Evolutionary conservation across 2,797 vertebrate genomes (phyloP), one percentile per base, ranked within the genome.

Genomic region (Sparidentex hasta): DNA sequence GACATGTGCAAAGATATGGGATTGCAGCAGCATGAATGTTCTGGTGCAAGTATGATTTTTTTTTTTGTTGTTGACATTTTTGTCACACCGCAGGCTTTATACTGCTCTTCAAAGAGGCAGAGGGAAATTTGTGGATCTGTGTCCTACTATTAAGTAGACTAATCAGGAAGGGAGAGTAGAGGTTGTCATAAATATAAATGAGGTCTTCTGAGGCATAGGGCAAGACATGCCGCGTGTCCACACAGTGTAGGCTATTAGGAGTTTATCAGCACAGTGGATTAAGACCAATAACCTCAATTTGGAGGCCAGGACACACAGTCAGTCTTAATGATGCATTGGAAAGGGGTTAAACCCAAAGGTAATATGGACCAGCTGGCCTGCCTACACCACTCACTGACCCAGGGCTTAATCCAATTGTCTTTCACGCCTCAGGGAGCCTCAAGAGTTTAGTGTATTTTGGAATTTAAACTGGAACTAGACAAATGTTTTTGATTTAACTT

Each of bases 141-240:
- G 43, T 90, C 87, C 85, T 88, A 90, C 93, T 93, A 95, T 95
- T 94, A 94, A 95, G 90, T 90, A 91, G 90, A 95, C 94, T 95
- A 95, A 94, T 95, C 84, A 94, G 84, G 88, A 95, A 93, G 91
- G 83, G 88, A 91, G 90, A 91, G 90, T 78, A 17, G 48, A 80
- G 81, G 78, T 89, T 94, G 92, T 93, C 92, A 95, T 93, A 94
- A 94, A 95, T 95, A 94, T 93, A 91, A 94, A 93, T 93, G 80
- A 91, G 89, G 81, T 86, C 83, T 90, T 93, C 77, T 87, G 78
- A 85, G 77, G 79, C 68, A 69, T 61, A 73, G 77, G 80, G 72
- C 50, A 56, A 85, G 77, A 80, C 84, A 90, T 76, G 77, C 87
- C 79, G 80, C 80, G 77, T 87, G 91, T 92, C 87, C 78, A 77